Evolutionary conservation across 2,797 vertebrate genomes (phyloP), one percentile per base, ranked within the genome.

Genomic region (Alexandromys oeconomus): DNA sequence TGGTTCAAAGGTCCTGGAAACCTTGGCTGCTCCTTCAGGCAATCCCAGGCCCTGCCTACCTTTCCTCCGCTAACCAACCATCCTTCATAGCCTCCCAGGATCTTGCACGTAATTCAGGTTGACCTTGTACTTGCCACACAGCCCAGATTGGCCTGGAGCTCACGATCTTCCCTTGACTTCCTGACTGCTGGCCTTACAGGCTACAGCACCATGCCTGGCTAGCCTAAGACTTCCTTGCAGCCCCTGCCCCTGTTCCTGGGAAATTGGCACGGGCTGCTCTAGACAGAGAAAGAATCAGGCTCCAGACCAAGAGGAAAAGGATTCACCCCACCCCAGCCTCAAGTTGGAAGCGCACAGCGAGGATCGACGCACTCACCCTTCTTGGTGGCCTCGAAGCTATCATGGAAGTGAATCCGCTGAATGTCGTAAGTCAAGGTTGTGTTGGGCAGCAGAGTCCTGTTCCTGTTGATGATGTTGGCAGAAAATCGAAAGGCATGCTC

Each of bases 401-500:
- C 99, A 1, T 99, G 99, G 98, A 99, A 99, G 98, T 99, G 99
- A 98, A 99, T 99, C 99, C 99, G 99, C 98, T 99, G 99, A 97
- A 99, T 99, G 98, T 99, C 99, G 1, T 99, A 99, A 63, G 99
- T 99, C 88, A 99, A 97, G 15, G 99, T 99, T 27, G 99, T 99
- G 98, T 99, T 99, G 96, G 99, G 99, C 98, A 99, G 95, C 98
- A 99, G 98, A 79, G 99, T 99, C 97, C 99, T 99, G 98, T 99
- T 99, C 98, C 99, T 99, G 98, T 99, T 99, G 96, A 99, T 99
- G 97, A 99, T 99, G 97, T 99, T 99, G 98, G 99, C 99, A 8
- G 99, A 99, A 98, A 99, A 99, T 96, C 99, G 99, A 98, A 99
- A 99, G 97, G 99, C 99, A 71, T 99, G 99, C 81, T 99, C 99